A percentile compares a stretch with the other conserved stretches of the same genome.
These are phyloP conservation scores for Megalops atlanticus DNA, from an alignment of 2,113 vertebrate species.

Conservation along the genomic window DNA sequence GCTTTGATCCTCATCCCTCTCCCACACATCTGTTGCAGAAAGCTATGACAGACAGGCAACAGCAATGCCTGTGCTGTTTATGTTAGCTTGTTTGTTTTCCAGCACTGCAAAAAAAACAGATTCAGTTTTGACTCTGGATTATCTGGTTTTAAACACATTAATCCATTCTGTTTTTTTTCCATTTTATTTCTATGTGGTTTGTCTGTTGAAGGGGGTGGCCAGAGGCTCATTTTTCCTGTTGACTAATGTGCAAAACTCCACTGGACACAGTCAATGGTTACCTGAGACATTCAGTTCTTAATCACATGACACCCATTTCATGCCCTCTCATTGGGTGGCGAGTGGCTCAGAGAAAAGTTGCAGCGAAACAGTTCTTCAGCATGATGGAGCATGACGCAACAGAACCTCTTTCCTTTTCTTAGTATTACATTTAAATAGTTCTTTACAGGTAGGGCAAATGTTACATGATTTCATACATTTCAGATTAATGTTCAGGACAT, in stretches of 20 bases:
- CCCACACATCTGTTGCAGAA: not conserved
- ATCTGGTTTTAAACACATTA: not conserved
- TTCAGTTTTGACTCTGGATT: not conserved
- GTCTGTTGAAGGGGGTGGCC: not conserved
- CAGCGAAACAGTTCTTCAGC: too few relatives aligned
- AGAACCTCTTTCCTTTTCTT: too few relatives aligned
- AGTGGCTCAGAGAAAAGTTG: too few relatives aligned
- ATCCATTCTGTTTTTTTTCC: not conserved
- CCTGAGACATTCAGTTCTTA: not conserved
- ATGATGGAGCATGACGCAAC: too few relatives aligned
- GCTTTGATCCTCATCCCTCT: not conserved
- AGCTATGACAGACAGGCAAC: not conserved
- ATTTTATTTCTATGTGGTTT: not conserved
- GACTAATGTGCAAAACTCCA: not conserved
- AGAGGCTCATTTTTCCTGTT: not conserved
- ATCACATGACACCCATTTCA: not conserved
- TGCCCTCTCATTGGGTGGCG: not conserved
- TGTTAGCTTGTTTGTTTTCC: not conserved
- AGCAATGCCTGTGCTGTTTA: not conserved
- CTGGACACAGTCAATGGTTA: not conserved
- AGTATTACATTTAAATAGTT: too few relatives aligned
- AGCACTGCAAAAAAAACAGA: not conserved
- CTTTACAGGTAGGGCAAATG: too few relatives aligned
- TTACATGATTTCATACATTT: too few relatives aligned
- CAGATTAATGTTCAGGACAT: too few relatives aligned